Base-by-base conservation (phyloP, 1,140 invertebrate species). In the Potamilus streckersoni region DNA sequence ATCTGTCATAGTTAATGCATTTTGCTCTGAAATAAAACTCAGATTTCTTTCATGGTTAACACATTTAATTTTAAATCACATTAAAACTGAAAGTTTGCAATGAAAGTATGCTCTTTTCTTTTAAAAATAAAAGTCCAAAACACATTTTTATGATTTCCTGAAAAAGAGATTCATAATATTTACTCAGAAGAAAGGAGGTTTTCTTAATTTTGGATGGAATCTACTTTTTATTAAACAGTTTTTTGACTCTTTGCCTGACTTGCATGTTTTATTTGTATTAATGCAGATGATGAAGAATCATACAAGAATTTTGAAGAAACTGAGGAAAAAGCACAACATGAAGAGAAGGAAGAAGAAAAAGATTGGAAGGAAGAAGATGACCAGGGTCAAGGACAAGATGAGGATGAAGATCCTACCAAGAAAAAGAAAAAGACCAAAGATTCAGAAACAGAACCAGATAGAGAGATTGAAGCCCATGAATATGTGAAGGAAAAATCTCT, bases 321-420 rank as follows among this genome's bases (percentile, higher is more conserved):
- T 16, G 38, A 56, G 38, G 69, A 31, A 60, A 38, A 60, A 3
- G 14, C 67, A 20, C 58, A 17, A 17, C 55, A 38, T n/a, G 56
- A 74, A 58, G 38, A 62, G 57, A 57, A 66, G 27, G 16, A 17
- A n/a, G 69, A 68, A 74, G 38, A 49, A 11, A 49, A 49, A 49
- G 38, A 49, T 8, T 8, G 0, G 38, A 49, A 49, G 38, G 38
- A 49, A 38, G 38, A 38, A 38, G 16, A 20, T 55, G 64, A 61
- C 14, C 58, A 69, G 68, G 55, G 49, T 60, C 6, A 12, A 63
- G 49, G 31, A 19, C 31, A 31, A 60, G 56, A 74, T 60, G 17
- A 27, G 6, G 69, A 61, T 69, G n/a, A 58, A 15, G 67, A 61
- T 55, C 60, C 31, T 60, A 20, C 66, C 20, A 72, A 61, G 59